Evolutionary conservation across 1,140 invertebrate genomes (phyloP), one percentile per base, ranked within the genome.

Genomic region (Acromyrmex charruanus): DNA sequence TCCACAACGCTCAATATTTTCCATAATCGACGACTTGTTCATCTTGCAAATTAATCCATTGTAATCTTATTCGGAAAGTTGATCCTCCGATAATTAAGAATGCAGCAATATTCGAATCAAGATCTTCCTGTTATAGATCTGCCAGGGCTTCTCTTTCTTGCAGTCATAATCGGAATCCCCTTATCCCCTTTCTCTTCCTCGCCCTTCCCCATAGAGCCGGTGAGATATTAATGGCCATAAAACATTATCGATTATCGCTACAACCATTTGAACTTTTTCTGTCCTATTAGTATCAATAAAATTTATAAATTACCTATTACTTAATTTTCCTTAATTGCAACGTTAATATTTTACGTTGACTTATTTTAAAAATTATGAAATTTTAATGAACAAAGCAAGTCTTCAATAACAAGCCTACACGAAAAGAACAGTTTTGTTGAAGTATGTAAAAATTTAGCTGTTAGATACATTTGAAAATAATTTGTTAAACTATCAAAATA

Each of bases 61-160:
- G 39, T 63, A 63, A 84, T 75, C 69, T 82, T 35, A 84, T 61
- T 75, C 28, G n/a, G 21, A 61, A 61, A 75, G n/a, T 63, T 51
- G 6, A 82, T 61, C 39, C 14, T 59, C 14, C 14, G 71, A 75
- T 84, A 84, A 84, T 84, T 75, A 80, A 69, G 77, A 68, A 68
- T 31, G 53, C 68, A 82, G 25, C 35, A 31, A 12, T 49, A 71
- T 71, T 71, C 21, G 35, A 55, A 51, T 84, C 35, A 28, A 49
- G 49, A 49, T 61, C 59, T 5, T 35, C 12, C 35, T 51, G 28
- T 74, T 84, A 75, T 28, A 4, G 12, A 51, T 84, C 12, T 10
- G 10, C 16, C n/a, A 14, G 14, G 0, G n/a, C 12, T 61, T 82
- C 55, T 49, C 39, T 51, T 74, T 75, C 51, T 75, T 71, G 16